Conservation (phyloP, 2,797 vertebrate genomes). For the Sebastes diploproa region DNA sequence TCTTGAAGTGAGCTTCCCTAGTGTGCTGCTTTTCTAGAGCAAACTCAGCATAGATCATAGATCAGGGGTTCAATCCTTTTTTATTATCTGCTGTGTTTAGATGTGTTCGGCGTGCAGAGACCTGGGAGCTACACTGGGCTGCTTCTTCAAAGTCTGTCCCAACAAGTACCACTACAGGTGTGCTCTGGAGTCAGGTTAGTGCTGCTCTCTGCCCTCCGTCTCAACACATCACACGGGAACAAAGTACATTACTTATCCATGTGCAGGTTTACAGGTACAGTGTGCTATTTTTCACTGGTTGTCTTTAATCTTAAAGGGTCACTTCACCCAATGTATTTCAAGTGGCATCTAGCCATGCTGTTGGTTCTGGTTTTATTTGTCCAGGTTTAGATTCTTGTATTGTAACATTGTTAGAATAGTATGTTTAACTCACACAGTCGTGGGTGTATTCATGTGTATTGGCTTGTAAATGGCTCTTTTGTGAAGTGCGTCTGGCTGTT, state of each 20-base stretch:
- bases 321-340: neutral
- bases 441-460: neutral
- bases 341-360: neutral
- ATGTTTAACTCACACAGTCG: too few relatives aligned
- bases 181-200: conserved; percentile 81
- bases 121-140: conserved; percentile 80
- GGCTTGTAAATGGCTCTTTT: conserved; percentile 22
- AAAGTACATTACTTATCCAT: neutral
- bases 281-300: neutral
- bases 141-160: conserved; percentile 83
- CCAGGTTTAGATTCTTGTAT: neutral
- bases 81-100: conserved; percentile 47
- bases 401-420: neutral
- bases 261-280: neutral
- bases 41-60: neutral
- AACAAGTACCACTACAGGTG: conserved; percentile 86
- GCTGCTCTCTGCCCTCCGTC: neutral
- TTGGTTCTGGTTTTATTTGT: neutral
- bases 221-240: neutral
- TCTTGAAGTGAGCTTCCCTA: neutral
- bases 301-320: neutral
- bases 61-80: neutral
- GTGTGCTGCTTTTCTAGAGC: neutral
- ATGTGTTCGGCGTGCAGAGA: conserved; percentile 74
- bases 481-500: neutral